Base-by-base conservation (phyloP, 2,888 invertebrate genomes). In the Charanyca ferruginea region DNA sequence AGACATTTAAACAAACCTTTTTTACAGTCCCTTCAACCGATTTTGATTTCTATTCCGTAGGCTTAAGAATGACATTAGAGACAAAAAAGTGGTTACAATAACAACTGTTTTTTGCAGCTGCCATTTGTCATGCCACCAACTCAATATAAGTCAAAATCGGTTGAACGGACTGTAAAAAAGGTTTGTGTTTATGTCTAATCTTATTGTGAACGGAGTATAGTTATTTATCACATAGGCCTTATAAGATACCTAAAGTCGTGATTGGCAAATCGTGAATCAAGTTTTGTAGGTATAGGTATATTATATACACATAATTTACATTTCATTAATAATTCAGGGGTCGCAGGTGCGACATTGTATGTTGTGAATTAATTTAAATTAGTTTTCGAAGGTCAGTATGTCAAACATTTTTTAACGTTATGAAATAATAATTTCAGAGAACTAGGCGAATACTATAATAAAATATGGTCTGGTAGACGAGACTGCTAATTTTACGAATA, bases 301-400 rank as follows among this genome's bases (percentile, higher is more conserved):
- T n/a, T n/a, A n/a, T n/a, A n/a, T 9, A 53, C n/a, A 11, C 9
- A 38, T 41, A 47, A 53, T 53, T 64, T 18, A 64, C 28, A 58
- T 32, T 32, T 20, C 13, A 16, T 32, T 44, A 38, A 53, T 38
- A 41, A 64, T 49, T 44, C 49, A 35, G 49, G 49, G 58, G 53
- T 49, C 65, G 1, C 47, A 48, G 45, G 45, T 70, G 53, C 25
- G 45, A 9, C n/a, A 23, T 35, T 41, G 6, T 49, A 18, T 23
- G n/a, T 20, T 32, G 41, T 57, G 64, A 52, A 72, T 57, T 45
- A 47, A 71, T 51, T 55, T 60, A 52, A 48, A 66, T 57, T 25
- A 32, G 42, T 52, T 38, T 52, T 13, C 16, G 47, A 72, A 72
- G 71, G 72, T 44, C 65, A 42, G 13, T 53, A 2, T 41, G 53